phyloP scores from a whole-genome alignment of 2,113 vertebrate species.

The Lophura nycthemera region DNA sequence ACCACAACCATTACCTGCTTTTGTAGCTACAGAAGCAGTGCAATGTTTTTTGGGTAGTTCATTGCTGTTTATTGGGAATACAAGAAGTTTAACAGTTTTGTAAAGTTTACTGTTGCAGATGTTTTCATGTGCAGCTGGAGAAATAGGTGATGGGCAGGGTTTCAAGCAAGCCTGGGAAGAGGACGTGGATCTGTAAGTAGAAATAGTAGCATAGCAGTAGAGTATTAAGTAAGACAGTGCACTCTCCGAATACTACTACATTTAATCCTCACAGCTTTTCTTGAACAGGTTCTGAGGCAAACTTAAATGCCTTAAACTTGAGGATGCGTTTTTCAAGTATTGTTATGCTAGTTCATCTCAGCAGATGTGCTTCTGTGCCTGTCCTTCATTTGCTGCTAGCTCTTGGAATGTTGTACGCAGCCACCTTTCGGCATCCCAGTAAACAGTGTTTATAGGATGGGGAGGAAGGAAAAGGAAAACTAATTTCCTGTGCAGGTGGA shows the following conservation, averaged over 20 bases:
- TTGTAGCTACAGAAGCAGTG: not conserved
- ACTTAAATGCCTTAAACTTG: not conserved
- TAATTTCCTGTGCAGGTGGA: not conserved
- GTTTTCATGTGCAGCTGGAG: not conserved
- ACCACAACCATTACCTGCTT: accelerated
- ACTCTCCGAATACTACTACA: not conserved
- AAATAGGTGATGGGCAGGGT: not conserved
- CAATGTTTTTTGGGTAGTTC: not conserved
- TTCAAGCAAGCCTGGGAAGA: not conserved
- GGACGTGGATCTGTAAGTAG: not conserved
- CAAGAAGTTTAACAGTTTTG: not conserved
- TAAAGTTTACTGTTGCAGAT: not conserved
- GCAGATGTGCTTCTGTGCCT: not conserved
- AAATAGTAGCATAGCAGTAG: no score
- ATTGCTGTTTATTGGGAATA: not conserved
- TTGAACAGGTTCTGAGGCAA: not conserved
- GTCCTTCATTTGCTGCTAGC: not conserved
- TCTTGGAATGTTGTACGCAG: not conserved
- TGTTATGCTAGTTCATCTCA: not conserved
- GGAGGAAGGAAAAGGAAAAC: not conserved
- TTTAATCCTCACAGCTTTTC: not conserved
- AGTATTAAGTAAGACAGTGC: not conserved
- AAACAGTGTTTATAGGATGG: not conserved
- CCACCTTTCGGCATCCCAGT: not conserved
- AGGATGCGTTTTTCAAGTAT: not conserved